A percentile compares a stretch with the other conserved stretches of the same genome.
Conservation (phyloP, 2,888 invertebrate genomes). For the Siphonodentalium dalli region DNA sequence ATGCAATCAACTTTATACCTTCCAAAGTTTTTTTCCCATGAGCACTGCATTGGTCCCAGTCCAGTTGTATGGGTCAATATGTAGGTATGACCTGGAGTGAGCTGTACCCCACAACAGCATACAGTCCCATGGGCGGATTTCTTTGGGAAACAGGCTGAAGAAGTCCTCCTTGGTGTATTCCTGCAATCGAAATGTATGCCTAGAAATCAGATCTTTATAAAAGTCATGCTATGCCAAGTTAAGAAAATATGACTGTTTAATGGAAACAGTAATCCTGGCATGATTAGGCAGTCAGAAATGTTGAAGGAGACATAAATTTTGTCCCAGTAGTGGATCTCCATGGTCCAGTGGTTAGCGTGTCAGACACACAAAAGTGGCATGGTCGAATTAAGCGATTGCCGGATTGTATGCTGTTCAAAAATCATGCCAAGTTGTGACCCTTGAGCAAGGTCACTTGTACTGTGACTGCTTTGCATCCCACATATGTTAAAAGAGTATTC, state of each 20-base stretch:
- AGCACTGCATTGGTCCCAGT: constrained; percentile 64
- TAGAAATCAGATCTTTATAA: neutral
- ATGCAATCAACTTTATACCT: constrained; percentile 39
- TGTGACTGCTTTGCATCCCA: too few relatives aligned
- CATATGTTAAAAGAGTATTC: too few relatives aligned
- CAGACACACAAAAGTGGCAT: too few relatives aligned
- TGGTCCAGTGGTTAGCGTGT: too few relatives aligned
- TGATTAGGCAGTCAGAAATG: too few relatives aligned
- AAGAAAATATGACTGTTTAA: neutral
- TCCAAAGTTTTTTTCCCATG: constrained; percentile 60
- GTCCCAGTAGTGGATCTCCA: too few relatives aligned
- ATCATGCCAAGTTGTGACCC: too few relatives aligned
- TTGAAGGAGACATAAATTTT: too few relatives aligned
- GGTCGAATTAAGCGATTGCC: too few relatives aligned
- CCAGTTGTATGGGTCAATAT: constrained; percentile 66
- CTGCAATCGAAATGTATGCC: constrained; percentile 41
- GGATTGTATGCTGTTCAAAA: too few relatives aligned
- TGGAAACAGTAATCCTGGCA: too few relatives aligned
- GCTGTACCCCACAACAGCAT: constrained; percentile 63
- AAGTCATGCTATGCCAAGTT: neutral
- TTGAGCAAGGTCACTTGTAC: too few relatives aligned
- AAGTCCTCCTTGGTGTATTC: constrained; percentile 57
- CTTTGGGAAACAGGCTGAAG: constrained; percentile 55
- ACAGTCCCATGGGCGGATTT: constrained; percentile 60
- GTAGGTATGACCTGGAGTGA: constrained; percentile 57